Base-by-base conservation (phyloP, 2,888 invertebrate species). In the Sarcophaga carnaria region DNA sequence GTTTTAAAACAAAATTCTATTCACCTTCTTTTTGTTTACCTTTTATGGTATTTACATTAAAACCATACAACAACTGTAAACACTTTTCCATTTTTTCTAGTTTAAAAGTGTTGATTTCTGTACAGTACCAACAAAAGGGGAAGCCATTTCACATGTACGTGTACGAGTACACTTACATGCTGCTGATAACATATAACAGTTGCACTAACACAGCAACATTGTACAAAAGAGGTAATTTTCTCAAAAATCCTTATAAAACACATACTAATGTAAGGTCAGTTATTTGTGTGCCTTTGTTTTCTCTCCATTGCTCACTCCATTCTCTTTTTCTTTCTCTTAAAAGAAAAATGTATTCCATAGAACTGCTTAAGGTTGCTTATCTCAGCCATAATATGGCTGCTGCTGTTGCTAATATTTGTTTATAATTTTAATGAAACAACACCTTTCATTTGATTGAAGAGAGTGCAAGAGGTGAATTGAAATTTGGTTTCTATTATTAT, bases 371-470 rank as follows among this genome's bases (percentile, higher is more conserved):
- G 79, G 63, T 63, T 62, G 49, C 66, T 66, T 63, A 70, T 70
- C 47, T 60, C 20, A 62, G 47, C 62, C 17, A 70, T 70, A 70
- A 79, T 62, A 69, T 78, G 45, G 67, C n/a, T 37, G 37, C 37
- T 37, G 37, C 10, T 37, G 37, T 1, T 49, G 79, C 63, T 71
- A 71, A 71, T 79, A 64, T 71, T 63, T 17, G 70, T 78, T 27
- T 62, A 60, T 70, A n/a, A 62, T 78, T 62, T 70, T 60, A 70
- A 62, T 59, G 78, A 70, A 78, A 78, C 63, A 63, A 69, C 67
- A 67, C 66, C 77, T 67, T 77, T 67, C 17, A 54, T 14, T 5
- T 54, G 54, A 54, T 12, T 17, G 17, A 3, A 54, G 54, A 54
- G 54, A 54, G 54, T 14, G 54, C 12, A 17, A 54, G 4, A 17